Evolutionary conservation across 2,113 vertebrate genomes (phyloP), one percentile per base, ranked within the genome.

Genomic region (Montifringilla adamsi): DNA sequence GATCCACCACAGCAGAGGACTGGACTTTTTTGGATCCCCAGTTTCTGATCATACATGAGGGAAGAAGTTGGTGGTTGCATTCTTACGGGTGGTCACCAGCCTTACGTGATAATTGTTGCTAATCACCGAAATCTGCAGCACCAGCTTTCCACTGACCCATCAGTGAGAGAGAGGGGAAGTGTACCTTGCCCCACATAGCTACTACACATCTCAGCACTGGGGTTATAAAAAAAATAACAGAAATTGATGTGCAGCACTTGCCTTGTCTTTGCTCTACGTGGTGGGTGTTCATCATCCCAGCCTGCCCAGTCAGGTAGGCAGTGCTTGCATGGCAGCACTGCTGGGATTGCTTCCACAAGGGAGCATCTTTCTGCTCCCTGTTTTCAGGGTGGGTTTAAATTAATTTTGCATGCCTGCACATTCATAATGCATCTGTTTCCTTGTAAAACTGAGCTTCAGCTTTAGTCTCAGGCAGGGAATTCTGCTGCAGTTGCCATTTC

Each of bases 241-340:
- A 43, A 46, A 28, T 28, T 74, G 68, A 39, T 64, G 37, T 66
- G 11, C 16, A 79, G 68, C 33, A 20, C 50, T 3, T 13, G 49
- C 30, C 44, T 62, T 28, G 11, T n/a, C 60, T 50, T 70, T 78
- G 60, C 21, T 55, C 67, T 46, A 14, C 28, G 55, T 43, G 47
- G 23, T 1, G 2, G 21, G 13, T 28, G 6, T 37, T 70, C n/a
- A 30, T 0, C 2, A 2, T 46, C 39, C n/a, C 1, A 0, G 30
- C n/a, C 44, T 80, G 31, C 43, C 77, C 4, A 2, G 24, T 22
- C 56, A 28, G 52, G 56, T 7, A 5, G 74, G 35, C 50, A 31
- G 20, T 12, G 70, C 74, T 67, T 88, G 39, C 46, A 7, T 2
- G 5, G 50, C 43, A 74, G 46, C 52, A 6, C 52, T 67, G 17